Base-by-base conservation (phyloP, 2,888 invertebrate genomes). In the Lepetodrilus schrolli region DNA sequence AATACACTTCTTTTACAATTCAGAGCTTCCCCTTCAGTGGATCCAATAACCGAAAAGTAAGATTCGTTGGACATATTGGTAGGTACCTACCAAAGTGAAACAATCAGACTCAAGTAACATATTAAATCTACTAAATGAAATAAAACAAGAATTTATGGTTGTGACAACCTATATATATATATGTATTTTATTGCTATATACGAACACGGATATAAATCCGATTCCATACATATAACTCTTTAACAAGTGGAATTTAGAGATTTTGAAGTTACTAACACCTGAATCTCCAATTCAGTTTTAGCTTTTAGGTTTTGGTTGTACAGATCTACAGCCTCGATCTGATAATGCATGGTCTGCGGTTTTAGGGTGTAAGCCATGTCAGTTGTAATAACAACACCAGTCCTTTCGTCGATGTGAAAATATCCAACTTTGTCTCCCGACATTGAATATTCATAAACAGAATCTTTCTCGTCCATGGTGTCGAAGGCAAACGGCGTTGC, bases 401-500 rank as follows among this genome's bases (percentile, higher is more conserved):
- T 75, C 20, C 73, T 58, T 10, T 70, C 49, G 48, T 79, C 70
- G 20, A 81, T 81, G 13, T 73, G 37, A 58, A 81, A 77, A 43
- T 72, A 66, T 4, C 78, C 79, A 1, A 72, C 70, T 2, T 50
- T 66, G n/a, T 36, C 58, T 21, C 80, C 78, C 20, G 23, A 30
- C 30, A 82, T 65, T 7, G 51, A 20, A 49, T 82, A 82, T 20
- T 65, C 47, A 43, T 82, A 82, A 0, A 72, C 72, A 0, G 82
- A 80, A 13, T 73, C 66, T 10, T 20, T 37, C n/a, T 74, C 69
- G 50, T 82, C 82, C 3, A 80, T 47, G 23, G 73, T 69, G 49
- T 82, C 82, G 65, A 75, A 80, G 5, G 82, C 82, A 69, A 82
- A 77, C 0, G 82, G 82, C 13, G 82, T 80, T 10, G 82, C 78